Evolutionary conservation across 2,797 vertebrate species (phyloP), one percentile per base, ranked within the genome.

Genomic region (Coregonus ussuriensis): DNA sequence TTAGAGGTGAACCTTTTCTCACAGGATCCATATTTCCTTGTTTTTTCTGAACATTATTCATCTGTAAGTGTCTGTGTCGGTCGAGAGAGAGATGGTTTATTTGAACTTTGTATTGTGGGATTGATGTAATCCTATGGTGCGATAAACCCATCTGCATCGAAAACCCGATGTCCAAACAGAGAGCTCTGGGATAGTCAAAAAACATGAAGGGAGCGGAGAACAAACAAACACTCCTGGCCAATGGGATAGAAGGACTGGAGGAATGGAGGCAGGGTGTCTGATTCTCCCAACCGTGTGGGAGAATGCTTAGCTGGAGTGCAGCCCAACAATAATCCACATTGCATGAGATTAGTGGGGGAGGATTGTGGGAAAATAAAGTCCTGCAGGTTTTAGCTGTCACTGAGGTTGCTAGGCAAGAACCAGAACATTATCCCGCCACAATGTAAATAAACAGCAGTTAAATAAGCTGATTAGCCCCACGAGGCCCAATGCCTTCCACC

Each of bases 361-460:
- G 63, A 77, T 82, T 67, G 51, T 85, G 83, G 81, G 84, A 84
- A 83, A 47, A 85, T 79, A 83, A 88, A 84, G 68, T 80, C 77
- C 79, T 77, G 76, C 68, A 76, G 82, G 81, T 80, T 76, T 76
- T 70, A 83, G 76, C 78, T 79, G 83, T 70, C 67, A 47, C 16
- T 47, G 18, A 37, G 67, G 6, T 33, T 6, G 67, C 4, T 5
- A 29, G 65, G 14, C 65, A 21, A 16, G 31, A 67, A 18, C 71
- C 77, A 79, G 79, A 80, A 79, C 67, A 68, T 76, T 74, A 74
- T 78, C 69, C 74, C 74, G 74, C 59, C 62, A 70, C 72, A 72
- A 72, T 69, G 52, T 74, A 85, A 88, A 90, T 87, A 90, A 90
- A 89, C 83, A 85, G 47, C 62, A 69, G 72, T 82, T 81, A 76